Conservation (phyloP, 2,113 vertebrate genomes). For the Microtus montanus region DNA sequence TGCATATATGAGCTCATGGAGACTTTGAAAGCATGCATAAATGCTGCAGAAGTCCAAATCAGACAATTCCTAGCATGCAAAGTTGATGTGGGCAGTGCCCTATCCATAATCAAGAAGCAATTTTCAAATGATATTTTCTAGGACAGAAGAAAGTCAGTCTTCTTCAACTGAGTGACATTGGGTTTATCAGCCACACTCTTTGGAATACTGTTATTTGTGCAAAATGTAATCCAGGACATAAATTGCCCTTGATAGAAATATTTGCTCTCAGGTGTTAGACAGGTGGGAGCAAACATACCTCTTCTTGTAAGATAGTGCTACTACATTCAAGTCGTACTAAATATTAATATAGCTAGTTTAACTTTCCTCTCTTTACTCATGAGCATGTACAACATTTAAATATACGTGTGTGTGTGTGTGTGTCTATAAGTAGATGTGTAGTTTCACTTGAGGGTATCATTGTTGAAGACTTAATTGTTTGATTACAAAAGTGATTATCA, state of each 20-base stretch:
- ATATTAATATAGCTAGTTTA: constrained; percentile 20
- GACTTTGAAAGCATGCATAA: not conserved
- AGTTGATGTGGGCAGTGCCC: not conserved
- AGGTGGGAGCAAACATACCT: not conserved
- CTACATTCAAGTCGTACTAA: constrained; percentile 12
- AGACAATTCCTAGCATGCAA: not conserved
- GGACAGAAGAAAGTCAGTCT: not conserved
- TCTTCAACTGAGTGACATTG: not conserved
- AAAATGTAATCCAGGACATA: constrained; percentile 25
- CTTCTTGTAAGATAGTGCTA: constrained; percentile 24
- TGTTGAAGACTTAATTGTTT: not conserved
- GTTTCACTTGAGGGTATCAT: not conserved
- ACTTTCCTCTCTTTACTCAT: not conserved
- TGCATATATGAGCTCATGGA: not conserved
- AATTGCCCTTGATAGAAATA: constrained; percentile 54
- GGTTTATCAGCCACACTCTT: not conserved
- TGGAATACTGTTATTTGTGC: constrained; percentile 13
- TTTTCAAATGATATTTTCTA: not conserved
- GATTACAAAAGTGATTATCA: not conserved
- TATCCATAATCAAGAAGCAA: not conserved
- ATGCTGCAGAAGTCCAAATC: not conserved
- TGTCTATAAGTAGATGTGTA: not conserved
- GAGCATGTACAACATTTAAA: not conserved
- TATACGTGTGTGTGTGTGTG: not conserved
- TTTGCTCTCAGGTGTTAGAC: not conserved